These are phyloP conservation scores for Poeciliopsis presidionis DNA, from an alignment of 2,797 vertebrate species.

Conservation along the genomic window DNA sequence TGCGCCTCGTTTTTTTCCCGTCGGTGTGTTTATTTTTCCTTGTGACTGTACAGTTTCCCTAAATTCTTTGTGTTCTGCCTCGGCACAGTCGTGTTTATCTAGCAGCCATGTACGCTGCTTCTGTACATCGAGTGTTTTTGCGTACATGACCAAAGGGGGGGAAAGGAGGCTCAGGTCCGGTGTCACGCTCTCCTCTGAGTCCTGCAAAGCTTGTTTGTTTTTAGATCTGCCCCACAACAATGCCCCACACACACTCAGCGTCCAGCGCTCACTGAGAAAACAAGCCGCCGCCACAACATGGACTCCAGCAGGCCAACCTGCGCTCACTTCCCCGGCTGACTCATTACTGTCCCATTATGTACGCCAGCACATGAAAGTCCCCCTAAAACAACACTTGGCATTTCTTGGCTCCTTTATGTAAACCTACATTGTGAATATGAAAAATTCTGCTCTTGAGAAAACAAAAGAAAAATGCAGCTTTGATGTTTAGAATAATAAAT, in stretches of 20 bases:
- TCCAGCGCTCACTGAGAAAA: conserved; percentile 72
- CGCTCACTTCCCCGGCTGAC: conserved; percentile 72
- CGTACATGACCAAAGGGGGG: conserved; percentile 18
- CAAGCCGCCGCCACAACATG: conserved; percentile 76
- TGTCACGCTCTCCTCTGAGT: conserved; percentile 60
- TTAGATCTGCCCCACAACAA: conserved; percentile 74
- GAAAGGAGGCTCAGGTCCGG: conserved; percentile 39
- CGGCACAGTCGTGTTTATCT: conserved; percentile 56
- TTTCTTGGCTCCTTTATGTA: conserved; percentile 72
- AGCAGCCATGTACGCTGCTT: conserved; percentile 32
- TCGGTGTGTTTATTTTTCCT: conserved; percentile 67
- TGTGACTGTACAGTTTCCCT: conserved; percentile 58
- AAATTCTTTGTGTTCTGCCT: conserved; percentile 47
- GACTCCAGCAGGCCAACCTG: conserved; percentile 69
- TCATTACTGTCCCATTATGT: conserved; percentile 68
- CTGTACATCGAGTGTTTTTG: conserved; percentile 42
- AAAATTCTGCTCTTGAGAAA: conserved; percentile 41
- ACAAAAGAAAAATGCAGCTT: conserved; percentile 77
- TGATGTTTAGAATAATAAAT: conserved; percentile 86
- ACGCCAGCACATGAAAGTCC: conserved; percentile 74
- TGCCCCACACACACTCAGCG: conserved; percentile 49
- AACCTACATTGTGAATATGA: conserved; percentile 63
- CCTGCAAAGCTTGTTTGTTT: conserved; percentile 74
- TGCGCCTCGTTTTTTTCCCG: conserved; percentile 69
- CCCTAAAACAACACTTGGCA: conserved; percentile 69